Evolutionary conservation across 2,113 vertebrate species (phyloP), one percentile per base, ranked within the genome.

Genomic region (Vulpes lagopus): DNA sequence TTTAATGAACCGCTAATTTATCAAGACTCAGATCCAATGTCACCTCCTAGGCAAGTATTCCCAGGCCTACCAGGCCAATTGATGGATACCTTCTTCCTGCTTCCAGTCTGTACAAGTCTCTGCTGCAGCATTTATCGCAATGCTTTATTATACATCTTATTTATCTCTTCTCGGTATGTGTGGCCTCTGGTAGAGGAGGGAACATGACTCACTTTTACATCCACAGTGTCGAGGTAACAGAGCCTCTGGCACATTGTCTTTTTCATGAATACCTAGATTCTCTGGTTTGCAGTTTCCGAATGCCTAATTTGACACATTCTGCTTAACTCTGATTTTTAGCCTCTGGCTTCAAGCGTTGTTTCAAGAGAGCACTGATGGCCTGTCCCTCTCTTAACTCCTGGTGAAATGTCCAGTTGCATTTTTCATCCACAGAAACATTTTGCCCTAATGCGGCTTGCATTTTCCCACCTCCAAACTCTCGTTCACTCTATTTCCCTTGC

Each of bases 1-100:
- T 93, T 43, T 96, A 97, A 97, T 59, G 88, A 92, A 20, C 92
- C 88, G 64, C 64, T 53, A 73, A 96, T 49, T 81, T n/a, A 74
- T 87, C 84, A 94, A 92, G 81, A 25, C 91, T 65, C 22, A 1
- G 65, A 51, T 43, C 38, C 69, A 89, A 35, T 16, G 78, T 92
- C 76, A 85, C 27, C 59, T 85, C 80, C 59, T 55, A 9, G 30
- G 49, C 64, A 94, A 81, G 81, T 43, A 51, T 73, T 78, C 87
- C 55, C 59, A 69, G 65, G 32, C 73, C 43, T 17, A 32, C 12
- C 38, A 79, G 59, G 57, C 60, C 80, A 74, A 59, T 2, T 53
- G 91, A 88, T 90, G 25, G 74, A 88, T 32, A n/a, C 4, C 32
- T 69, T 76, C 83, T 85, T 57, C 78, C 76, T 30, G 32, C 43